phyloP scores from a whole-genome alignment of 2,797 vertebrate species.

The Typhlichthys subterraneus region DNA sequence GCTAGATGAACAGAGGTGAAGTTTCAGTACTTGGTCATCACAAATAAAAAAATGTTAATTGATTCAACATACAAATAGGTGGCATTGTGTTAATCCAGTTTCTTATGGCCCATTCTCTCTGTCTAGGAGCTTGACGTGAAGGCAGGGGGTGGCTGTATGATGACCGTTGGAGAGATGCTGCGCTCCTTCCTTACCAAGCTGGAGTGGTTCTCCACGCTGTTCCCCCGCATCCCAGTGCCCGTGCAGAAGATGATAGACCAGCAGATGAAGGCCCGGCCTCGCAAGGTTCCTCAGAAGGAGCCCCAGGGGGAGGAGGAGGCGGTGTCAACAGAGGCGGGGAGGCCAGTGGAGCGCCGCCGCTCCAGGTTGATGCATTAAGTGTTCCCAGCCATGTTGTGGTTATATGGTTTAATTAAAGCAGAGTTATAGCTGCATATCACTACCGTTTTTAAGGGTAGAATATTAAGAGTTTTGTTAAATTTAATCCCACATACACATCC shows the following conservation, averaged over 20 bases:
- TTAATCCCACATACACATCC: no score
- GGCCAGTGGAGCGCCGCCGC: constrained; percentile 84
- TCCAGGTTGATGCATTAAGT: constrained; percentile 80
- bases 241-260: constrained; percentile 97
- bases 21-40: constrained; percentile 82
- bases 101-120: constrained; percentile 20
- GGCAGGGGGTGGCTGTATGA: constrained; percentile 95
- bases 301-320: constrained; percentile 82
- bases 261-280: constrained; percentile 94
- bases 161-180: constrained; percentile 98
- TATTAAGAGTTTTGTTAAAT: no score
- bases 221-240: constrained; percentile 97
- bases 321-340: constrained; percentile 75
- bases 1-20: constrained; percentile 85
- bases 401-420: no score
- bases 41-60: constrained; percentile 59
- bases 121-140: constrained; percentile 98
- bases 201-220: constrained; percentile 98
- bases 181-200: constrained; percentile 98
- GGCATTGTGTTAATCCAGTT: constrained; percentile 17
- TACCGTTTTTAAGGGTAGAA: no score
- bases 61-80: constrained; percentile 23
- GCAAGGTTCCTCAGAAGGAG: constrained; percentile 88
- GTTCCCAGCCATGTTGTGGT: background rate
- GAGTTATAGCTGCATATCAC: no score